These are phyloP conservation scores for Myoxocephalus aenaeus DNA, from an alignment of 2,797 vertebrate genomes.

Conservation along the genomic window DNA sequence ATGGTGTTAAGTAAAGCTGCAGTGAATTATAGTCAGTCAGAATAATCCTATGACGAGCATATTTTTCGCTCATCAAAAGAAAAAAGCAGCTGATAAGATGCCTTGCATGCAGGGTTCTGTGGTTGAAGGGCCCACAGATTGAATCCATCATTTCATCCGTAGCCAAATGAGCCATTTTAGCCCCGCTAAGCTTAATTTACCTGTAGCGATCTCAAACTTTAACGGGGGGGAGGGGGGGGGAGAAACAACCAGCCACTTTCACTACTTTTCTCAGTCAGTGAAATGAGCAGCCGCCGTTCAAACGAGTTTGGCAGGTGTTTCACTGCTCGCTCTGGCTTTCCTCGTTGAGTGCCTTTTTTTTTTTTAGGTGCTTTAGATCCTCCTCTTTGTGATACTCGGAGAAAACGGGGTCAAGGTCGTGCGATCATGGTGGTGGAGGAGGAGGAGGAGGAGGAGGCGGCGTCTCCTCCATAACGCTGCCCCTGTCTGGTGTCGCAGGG, in stretches of 20 bases:
- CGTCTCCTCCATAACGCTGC: constrained; percentile 6
- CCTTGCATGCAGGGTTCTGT: neutral
- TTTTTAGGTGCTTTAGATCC: neutral
- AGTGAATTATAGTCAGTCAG: neutral
- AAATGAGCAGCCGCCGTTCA: constrained; percentile 20
- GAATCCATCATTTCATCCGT: neutral
- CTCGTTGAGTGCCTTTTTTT: neutral
- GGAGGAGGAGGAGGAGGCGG: neutral
- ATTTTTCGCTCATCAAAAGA: neutral
- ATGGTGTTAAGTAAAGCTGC: constrained; percentile 10
- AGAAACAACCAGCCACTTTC: constrained; percentile 7
- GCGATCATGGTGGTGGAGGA: neutral
- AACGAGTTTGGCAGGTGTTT: constrained; percentile 26
- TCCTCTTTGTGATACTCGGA: neutral
- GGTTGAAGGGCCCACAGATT: neutral
- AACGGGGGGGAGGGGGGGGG: neutral
- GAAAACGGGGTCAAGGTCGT: neutral
- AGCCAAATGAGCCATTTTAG: neutral
- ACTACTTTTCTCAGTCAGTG: neutral
- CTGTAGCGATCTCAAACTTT: neutral
- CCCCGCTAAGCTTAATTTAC: neutral
- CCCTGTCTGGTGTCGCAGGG: constrained; percentile 2
- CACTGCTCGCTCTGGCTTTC: neutral
- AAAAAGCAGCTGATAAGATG: neutral
- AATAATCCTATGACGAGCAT: neutral